Evolutionary conservation across 2,113 vertebrate genomes (phyloP), one percentile per base, ranked within the genome.

Genomic region (Brachypteracias leptosomus): DNA sequence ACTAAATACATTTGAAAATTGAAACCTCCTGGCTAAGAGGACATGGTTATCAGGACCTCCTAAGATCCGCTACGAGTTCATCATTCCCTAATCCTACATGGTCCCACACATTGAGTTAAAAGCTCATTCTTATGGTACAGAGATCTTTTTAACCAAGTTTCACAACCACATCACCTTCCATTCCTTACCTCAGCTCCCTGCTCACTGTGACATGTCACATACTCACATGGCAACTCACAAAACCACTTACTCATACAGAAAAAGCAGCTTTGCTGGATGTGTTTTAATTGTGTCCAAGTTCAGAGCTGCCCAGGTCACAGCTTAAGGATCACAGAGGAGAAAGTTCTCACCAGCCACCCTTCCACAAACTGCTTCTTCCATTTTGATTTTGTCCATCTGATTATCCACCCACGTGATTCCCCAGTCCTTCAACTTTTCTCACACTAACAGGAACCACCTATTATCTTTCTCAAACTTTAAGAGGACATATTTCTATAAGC

Each of bases 71-170:
- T 22, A 25, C 0, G 10, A 74, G 12, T 35, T 83, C 26, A 31
- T 51, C 29, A 75, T 21, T 11, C 13, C 4, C 71, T 21, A 67
- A 51, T 22, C 31, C 58, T n/a, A 58, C 54, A 36, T 0, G 4
- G 59, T 10, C 12, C 44, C 57, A 55, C n/a, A 26, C 13, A 31
- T 3, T 1, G 14, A 31, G 13, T 19, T 55, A 49, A 59, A 65
- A 70, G 2, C 28, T 67, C 13, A 2, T 42, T 44, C 40, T 55
- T 49, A 38, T 0, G 0, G 21, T 21, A 52, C 5, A 42, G 46
- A 54, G 46, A 71, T 29, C 17, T 55, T 28, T 55, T 91, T 25
- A 74, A 58, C 10, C 3, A 1, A 54, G 51, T 55, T 71, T 59
- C 52, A 66, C 4, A 11, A 36, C 24, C 18, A 51, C 22, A 51